Evolutionary conservation across 2,113 vertebrate genomes (phyloP).

Genomic region (Atherinomorus stipes): DNA sequence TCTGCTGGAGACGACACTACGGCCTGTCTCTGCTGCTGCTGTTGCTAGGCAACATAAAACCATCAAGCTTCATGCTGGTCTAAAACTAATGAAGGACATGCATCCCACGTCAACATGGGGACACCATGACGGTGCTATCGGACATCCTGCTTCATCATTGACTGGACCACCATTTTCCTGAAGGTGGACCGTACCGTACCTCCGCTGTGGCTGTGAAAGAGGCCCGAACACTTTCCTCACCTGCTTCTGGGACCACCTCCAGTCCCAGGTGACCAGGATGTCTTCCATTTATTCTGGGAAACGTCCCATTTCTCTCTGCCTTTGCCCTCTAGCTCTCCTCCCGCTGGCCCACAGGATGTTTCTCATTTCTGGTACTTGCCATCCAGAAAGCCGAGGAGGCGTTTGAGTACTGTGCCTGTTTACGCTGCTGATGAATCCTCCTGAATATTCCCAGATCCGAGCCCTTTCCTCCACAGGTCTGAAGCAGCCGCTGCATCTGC

Average conservation of each 20-base stretch:
- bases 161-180: conserved; percentile 17
- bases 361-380: conserved; percentile 5
- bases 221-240: neutral
- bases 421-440: conserved; percentile 45
- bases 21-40: conserved; percentile 29
- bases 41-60: conserved; percentile 25
- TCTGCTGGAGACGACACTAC: conserved; percentile 12
- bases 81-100: conserved; percentile 3
- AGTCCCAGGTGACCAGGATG: conserved; percentile 47
- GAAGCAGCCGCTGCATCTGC: no score
- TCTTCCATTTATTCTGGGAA: conserved; percentile 67
- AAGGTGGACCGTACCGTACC: conserved; percentile 3
- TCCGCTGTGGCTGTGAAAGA: conserved; percentile 15
- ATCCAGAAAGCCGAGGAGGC: conserved; percentile 12
- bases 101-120: conserved; percentile 14
- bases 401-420: conserved; percentile 63
- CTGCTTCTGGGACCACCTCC: conserved; percentile 28
- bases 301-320: conserved; percentile 46
- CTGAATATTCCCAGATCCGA: conserved; percentile 1
- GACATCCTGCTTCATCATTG: conserved; percentile 17
- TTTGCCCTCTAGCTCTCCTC: conserved; percentile 45
- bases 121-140: conserved; percentile 37
- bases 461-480: neutral
- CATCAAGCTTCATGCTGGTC: conserved; percentile 1
- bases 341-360: conserved; percentile 19